A percentile compares a stretch with the other conserved stretches of the same genome.
Conservation (phyloP, 2,888 invertebrate genomes). For the Orthosia gothica region DNA sequence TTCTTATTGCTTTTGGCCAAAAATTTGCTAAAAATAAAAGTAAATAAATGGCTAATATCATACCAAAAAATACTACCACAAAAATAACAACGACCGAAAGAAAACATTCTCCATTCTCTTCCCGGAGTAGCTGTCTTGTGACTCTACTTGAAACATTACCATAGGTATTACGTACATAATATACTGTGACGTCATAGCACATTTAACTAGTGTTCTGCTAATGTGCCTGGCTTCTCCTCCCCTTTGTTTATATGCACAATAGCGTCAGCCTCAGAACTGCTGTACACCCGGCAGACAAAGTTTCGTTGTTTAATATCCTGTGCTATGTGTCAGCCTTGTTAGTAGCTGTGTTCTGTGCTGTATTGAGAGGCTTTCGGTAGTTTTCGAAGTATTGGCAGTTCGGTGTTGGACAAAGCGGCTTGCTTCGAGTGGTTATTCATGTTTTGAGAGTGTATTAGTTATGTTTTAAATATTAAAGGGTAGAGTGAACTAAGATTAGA, state of each 20-base stretch:
- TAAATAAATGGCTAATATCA: not conserved
- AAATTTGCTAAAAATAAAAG: not conserved
- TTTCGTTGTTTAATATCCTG: constrained; percentile 75
- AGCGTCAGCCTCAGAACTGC: constrained; percentile 68
- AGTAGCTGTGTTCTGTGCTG: constrained; percentile 58
- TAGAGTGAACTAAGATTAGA: not conserved
- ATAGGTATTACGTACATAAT: constrained; percentile 27
- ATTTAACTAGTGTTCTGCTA: constrained; percentile 64
- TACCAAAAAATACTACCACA: not conserved
- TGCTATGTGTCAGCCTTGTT: constrained; percentile 66
- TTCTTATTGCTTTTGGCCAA: not conserved
- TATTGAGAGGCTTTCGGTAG: constrained; percentile 51
- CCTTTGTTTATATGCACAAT: constrained; percentile 81
- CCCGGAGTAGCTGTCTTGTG: constrained; percentile 3
- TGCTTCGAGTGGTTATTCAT: constrained; percentile 1
- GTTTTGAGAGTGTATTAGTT: not conserved
- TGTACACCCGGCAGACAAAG: constrained; percentile 72
- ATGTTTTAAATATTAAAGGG: constrained; percentile 3
- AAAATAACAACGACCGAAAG: not conserved
- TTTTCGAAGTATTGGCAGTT: constrained; percentile 45
- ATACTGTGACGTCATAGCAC: constrained; percentile 35
- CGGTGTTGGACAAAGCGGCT: constrained; percentile 27
- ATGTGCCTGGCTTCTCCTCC: constrained; percentile 74
- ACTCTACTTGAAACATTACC: constrained; percentile 12
- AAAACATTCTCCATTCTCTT: constrained; percentile 18